Conservation (phyloP, 2,888 invertebrate species). For the Drosophila anomelani region DNA sequence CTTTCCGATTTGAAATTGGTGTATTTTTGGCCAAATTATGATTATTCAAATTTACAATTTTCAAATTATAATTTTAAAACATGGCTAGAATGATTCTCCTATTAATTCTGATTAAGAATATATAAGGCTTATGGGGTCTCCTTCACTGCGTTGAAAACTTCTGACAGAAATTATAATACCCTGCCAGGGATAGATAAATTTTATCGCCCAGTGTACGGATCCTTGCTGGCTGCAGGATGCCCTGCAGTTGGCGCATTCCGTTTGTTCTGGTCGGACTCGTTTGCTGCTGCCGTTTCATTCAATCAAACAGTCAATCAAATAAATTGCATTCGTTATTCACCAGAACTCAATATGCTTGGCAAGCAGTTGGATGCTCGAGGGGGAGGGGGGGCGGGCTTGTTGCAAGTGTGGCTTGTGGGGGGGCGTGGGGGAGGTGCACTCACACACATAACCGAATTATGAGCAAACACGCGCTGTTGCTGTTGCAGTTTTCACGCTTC, state of each 20-base stretch:
- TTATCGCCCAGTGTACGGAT: conserved; percentile 4
- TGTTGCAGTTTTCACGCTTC: conserved; percentile 51
- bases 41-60: too few species aligned
- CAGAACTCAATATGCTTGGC: conserved; percentile 69
- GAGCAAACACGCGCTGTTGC: conserved; percentile 53
- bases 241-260: conserved; percentile 28
- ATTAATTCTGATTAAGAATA: too few species aligned
- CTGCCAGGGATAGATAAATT: too few species aligned
- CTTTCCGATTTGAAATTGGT: too few species aligned
- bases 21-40: too few species aligned
- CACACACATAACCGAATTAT: conserved; percentile 68
- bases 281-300: conserved; percentile 57
- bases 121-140: too few species aligned
- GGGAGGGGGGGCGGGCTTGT: not conserved
- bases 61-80: too few species aligned
- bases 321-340: conserved; percentile 78
- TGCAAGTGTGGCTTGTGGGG: not conserved
- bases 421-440: conserved; percentile 20
- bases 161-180: too few species aligned
- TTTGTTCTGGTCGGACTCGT: conserved; percentile 29
- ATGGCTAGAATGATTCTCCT: too few species aligned
- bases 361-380: conserved; percentile 25
- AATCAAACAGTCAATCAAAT: conserved; percentile 78
- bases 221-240: conserved; percentile 5
- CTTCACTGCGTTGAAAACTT: too few species aligned